Evolutionary conservation across 2,113 vertebrate species (phyloP), one percentile per base, ranked within the genome.

Genomic region (Atlantisia rogersi): DNA sequence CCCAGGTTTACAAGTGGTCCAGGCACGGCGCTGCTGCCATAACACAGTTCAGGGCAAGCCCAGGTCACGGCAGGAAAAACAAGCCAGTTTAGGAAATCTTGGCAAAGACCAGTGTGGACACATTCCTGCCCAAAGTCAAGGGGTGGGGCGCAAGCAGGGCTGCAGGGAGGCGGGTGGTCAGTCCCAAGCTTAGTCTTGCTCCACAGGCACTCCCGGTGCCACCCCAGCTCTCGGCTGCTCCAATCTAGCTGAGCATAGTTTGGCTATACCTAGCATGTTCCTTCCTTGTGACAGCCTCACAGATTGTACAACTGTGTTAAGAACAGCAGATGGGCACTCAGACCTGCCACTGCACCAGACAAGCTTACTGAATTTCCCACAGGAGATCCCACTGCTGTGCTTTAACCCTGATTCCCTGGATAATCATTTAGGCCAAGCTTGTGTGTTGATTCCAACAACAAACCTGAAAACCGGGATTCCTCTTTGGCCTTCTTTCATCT

Each of bases 81-180:
- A 81, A 68, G 21, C 15, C 42, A 25, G 3, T 42, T 39, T 26
- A 44, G 25, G 39, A 90, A 87, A 76, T 65, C 26, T 59, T 65
- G 74, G 59, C 15, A 56, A 59, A 37, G 56, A 74, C 7, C 58
- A 73, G 10, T 12, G n/a, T 0, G 1, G 58, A 39, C 20, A 31
- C 42, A 25, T 39, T 79, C 40, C 71, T 59, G 21, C 6, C 29
- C 52, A 59, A 46, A 52, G 5, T 4, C 1, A 3, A 60, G 32
- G 22, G 0, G 0, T 2, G 0, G 13, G 12, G 40, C 8, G 4
- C 58, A 56, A 11, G 20, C 24, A 60, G 44, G 35, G 58, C 56
- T 52, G 25, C 4, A 11, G 53, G 44, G 39, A 79, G 12, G 24
- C 28, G 64, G 64, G n/a, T 4, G 9, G 17, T 21, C 8, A 1